Evolutionary conservation across 2,888 invertebrate species (phyloP).

Genomic region (Brachyptera risi): DNA sequence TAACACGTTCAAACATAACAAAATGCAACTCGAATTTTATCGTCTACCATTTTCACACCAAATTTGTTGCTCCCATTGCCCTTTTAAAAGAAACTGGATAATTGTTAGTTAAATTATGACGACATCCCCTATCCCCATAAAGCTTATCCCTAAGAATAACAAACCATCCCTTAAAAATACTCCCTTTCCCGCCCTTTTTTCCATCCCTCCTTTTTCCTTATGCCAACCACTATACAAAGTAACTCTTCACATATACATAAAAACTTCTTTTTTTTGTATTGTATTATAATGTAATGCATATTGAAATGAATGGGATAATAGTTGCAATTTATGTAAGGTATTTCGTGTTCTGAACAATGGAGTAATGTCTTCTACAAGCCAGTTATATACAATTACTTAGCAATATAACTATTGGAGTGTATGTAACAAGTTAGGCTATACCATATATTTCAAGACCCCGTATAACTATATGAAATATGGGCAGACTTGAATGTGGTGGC

Average conservation of each 20-base stretch:
- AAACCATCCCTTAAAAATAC: neutral
- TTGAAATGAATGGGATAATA: constrained; percentile 19
- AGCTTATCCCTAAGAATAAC: neutral
- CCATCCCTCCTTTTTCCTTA: neutral
- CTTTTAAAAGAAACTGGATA: constrained; percentile 1
- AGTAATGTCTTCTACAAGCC: neutral
- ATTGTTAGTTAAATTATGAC: constrained; percentile 19
- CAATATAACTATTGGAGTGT: constrained; percentile 8
- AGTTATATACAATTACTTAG: constrained; percentile 3
- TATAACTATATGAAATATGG: no score
- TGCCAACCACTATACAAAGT: no score
- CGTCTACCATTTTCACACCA: constrained; percentile 11
- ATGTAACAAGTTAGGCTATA: no score
- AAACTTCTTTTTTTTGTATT: neutral
- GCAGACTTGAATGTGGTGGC: no score
- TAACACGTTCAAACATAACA: neutral
- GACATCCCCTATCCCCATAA: constrained; percentile 7
- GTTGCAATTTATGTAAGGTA: constrained; percentile 10
- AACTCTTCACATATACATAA: no score
- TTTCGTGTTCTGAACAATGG: neutral
- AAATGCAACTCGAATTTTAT: neutral
- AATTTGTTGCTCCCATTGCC: constrained; percentile 19
- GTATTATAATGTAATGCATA: no score
- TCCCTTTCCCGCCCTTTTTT: no score
- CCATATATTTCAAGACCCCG: no score